Evolutionary conservation across 2,888 invertebrate species (phyloP).

Genomic region (Nemoura dubitans): DNA sequence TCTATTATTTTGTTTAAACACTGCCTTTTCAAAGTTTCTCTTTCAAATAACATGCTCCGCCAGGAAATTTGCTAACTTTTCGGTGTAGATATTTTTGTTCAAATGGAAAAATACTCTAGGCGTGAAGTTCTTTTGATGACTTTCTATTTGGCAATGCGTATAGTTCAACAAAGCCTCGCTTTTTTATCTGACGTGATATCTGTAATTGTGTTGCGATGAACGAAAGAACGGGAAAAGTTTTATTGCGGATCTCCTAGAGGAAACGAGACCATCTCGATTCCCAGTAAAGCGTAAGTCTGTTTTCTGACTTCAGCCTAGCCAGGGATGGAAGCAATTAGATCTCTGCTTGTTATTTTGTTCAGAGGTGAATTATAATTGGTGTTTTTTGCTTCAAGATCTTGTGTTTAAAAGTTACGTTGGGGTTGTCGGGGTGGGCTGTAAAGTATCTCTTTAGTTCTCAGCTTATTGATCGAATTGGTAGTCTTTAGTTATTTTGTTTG

Average conservation of each 20-base stretch:
- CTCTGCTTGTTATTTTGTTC: not conserved
- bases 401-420: no score
- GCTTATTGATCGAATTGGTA: no score
- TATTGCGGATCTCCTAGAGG: not conserved
- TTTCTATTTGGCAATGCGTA: not conserved
- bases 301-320: not conserved
- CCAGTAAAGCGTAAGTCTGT: not conserved
- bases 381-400: no score
- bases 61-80: not conserved
- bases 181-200: not conserved
- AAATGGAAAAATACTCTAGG: not conserved
- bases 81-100: not conserved
- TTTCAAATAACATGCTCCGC: not conserved
- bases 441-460: no score
- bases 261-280: not conserved
- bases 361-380: not conserved
- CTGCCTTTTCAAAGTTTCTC: not conserved
- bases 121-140: not conserved
- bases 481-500: no score
- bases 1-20: not conserved
- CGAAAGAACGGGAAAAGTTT: not conserved
- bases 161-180: not conserved
- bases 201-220: conserved; percentile 7
- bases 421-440: no score
- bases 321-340: not conserved